phyloP scores from a whole-genome alignment of 1,140 invertebrate genomes.

The Drosophila grimshawi region DNA sequence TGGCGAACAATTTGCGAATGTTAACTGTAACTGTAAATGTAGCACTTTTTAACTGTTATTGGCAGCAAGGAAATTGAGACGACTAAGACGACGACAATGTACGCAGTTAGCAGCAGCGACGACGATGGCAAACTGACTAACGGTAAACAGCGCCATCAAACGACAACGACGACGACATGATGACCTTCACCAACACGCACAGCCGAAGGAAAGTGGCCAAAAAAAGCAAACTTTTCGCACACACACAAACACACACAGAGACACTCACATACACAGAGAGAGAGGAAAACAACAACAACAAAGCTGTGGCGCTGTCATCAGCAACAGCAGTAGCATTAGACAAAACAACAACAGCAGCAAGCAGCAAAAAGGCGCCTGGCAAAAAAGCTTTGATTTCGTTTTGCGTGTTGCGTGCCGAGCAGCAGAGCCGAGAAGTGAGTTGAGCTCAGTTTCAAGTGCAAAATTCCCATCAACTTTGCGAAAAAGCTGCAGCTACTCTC shows the following conservation, averaged over 20 bases:
- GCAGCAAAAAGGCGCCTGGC: slow-evolving; percentile 50
- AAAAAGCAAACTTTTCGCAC: slow-evolving; percentile 74
- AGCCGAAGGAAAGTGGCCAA: slow-evolving; percentile 64
- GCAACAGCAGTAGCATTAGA: slow-evolving; percentile 18
- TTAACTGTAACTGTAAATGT: slow-evolving; percentile 6
- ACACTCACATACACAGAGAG: neutral
- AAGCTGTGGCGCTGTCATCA: slow-evolving; percentile 44
- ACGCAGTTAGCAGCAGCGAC: slow-evolving; percentile 40
- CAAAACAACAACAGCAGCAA: slow-evolving; percentile 18
- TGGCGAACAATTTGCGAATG: slow-evolving; percentile 6
- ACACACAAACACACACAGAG: slow-evolving; percentile 30
- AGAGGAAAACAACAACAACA: slow-evolving; percentile 1
- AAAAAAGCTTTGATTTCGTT: slow-evolving; percentile 69
- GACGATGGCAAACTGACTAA: slow-evolving; percentile 49
- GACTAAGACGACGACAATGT: slow-evolving; percentile 21
- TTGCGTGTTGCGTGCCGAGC: slow-evolving; percentile 45
- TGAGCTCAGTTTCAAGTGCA: slow-evolving; percentile 66
- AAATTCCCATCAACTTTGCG: slow-evolving; percentile 70
- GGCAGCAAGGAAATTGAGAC: slow-evolving; percentile 37
- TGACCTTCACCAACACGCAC: slow-evolving; percentile 82
- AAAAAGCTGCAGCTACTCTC: slow-evolving; percentile 46
- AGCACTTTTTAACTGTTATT: slow-evolving; percentile 26
- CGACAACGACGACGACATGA: slow-evolving; percentile 62
- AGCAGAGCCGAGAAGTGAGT: slow-evolving; percentile 12
- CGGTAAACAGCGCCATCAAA: slow-evolving; percentile 32